Conservation (phyloP, 2,888 invertebrate species). For the Amorpha juglandis region DNA sequence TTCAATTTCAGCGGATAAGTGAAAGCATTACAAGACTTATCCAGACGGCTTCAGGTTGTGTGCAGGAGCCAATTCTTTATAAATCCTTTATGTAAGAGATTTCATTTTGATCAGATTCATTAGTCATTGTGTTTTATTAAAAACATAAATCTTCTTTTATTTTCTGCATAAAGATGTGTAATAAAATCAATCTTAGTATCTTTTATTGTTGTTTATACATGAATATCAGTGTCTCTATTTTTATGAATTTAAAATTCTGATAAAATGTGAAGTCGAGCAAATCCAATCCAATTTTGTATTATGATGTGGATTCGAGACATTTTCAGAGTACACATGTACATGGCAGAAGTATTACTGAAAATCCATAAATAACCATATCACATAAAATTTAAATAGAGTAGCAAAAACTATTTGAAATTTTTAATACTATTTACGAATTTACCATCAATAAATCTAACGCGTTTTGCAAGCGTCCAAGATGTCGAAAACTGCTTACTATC, state of each 20-base stretch:
- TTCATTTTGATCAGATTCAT: conserved; percentile 38
- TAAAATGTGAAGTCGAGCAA: too few relatives aligned
- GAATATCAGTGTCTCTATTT: too few relatives aligned
- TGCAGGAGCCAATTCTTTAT: conserved; percentile 54
- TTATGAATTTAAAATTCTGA: too few relatives aligned
- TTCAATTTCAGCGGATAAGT: conserved; percentile 75
- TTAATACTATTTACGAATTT: not conserved
- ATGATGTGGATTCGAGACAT: too few relatives aligned
- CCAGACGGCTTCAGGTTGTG: conserved; percentile 54
- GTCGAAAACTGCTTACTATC: conserved; percentile 12
- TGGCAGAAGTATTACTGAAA: too few relatives aligned
- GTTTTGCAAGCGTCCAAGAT: conserved; percentile 7
- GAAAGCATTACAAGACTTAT: conserved; percentile 49
- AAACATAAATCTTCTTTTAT: not conserved
- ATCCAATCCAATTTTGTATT: too few relatives aligned
- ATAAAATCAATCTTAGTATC: not conserved
- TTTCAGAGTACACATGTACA: too few relatives aligned
- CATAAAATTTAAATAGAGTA: too few relatives aligned
- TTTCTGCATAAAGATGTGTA: not conserved
- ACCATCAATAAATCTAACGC: not conserved
- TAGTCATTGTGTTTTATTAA: conserved; percentile 19
- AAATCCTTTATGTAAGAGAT: conserved; percentile 44
- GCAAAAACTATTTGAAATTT: too few relatives aligned
- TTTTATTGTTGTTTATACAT: not conserved
- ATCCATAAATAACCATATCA: too few relatives aligned